These are phyloP conservation scores for Rhizomys pruinosus DNA, from an alignment of 2,113 vertebrate species.

Conservation along the genomic window DNA sequence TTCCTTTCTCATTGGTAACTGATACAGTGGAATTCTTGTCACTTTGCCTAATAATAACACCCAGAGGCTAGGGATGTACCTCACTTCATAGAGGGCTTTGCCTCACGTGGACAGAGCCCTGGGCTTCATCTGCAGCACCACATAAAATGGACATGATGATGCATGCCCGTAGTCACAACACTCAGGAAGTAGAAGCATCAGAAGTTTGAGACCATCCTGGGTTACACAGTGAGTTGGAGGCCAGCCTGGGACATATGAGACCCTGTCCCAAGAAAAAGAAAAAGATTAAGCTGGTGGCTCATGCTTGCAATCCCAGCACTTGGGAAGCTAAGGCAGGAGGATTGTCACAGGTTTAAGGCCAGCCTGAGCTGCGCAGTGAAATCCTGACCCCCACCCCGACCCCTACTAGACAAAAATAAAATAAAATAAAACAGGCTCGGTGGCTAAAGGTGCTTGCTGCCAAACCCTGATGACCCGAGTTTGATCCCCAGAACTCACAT, in stretches of 20 bases:
- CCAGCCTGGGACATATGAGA: too few species aligned
- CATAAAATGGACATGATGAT: background rate
- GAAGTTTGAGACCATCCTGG: background rate
- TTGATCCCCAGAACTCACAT: background rate
- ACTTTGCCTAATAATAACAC: background rate
- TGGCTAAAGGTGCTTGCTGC: background rate
- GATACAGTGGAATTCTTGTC: rapidly evolving
- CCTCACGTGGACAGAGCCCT: background rate
- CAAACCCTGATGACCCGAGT: background rate
- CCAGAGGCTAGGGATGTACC: background rate
- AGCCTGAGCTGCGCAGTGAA: background rate
- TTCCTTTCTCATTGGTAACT: background rate
- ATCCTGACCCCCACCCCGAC: background rate
- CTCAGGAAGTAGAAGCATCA: background rate
- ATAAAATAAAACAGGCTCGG: background rate
- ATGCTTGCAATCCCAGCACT: background rate
- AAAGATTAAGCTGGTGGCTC: background rate
- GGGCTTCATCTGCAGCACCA: background rate
- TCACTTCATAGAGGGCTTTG: background rate
- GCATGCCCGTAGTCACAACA: background rate
- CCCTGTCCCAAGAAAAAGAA: too few species aligned
- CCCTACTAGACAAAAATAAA: too few species aligned
- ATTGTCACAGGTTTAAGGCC: background rate
- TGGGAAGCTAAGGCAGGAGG: background rate
- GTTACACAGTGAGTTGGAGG: background rate